These are phyloP conservation scores for Stictocephala bisonia DNA, from an alignment of 2,888 invertebrate genomes.

Conservation along the genomic window DNA sequence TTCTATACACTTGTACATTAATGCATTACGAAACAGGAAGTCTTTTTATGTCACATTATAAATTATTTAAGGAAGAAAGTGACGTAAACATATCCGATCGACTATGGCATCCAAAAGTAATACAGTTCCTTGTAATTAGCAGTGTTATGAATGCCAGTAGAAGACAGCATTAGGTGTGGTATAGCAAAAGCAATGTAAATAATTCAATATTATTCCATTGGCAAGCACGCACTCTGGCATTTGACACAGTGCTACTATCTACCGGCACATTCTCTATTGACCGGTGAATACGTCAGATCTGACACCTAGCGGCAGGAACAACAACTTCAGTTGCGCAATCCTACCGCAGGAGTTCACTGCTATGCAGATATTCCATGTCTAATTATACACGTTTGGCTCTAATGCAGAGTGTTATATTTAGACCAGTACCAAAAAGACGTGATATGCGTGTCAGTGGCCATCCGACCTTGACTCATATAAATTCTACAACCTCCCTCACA, in stretches of 20 bases:
- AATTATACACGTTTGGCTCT: slow-evolving; percentile 31
- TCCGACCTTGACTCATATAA: slow-evolving; percentile 33
- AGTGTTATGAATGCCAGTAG: too few species aligned
- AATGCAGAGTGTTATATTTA: slow-evolving; percentile 35
- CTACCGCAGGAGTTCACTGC: slow-evolving; percentile 27
- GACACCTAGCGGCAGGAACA: slow-evolving; percentile 9
- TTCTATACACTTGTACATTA: too few species aligned
- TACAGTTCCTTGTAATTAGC: too few species aligned
- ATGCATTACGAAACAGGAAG: too few species aligned
- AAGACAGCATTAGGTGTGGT: too few species aligned
- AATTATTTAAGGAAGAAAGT: too few species aligned
- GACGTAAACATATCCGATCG: too few species aligned
- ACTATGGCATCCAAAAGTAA: too few species aligned
- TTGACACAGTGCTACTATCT: slow-evolving; percentile 29
- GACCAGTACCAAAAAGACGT: background rate
- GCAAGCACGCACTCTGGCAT: slow-evolving; percentile 28
- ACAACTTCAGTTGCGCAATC: slow-evolving; percentile 2
- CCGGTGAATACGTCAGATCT: background rate
- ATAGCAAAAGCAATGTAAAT: too few species aligned
- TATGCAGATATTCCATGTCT: slow-evolving; percentile 29
- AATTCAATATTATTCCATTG: slow-evolving; percentile 36
- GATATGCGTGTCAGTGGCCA: slow-evolving; percentile 15
- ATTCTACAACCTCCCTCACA: too few species aligned
- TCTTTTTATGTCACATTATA: too few species aligned
- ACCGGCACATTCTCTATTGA: slow-evolving; percentile 20